A percentile compares a stretch with the other conserved stretches of the same genome.
These are phyloP conservation scores for Emesis furor DNA, from an alignment of 2,888 invertebrate species.

Conservation along the genomic window DNA sequence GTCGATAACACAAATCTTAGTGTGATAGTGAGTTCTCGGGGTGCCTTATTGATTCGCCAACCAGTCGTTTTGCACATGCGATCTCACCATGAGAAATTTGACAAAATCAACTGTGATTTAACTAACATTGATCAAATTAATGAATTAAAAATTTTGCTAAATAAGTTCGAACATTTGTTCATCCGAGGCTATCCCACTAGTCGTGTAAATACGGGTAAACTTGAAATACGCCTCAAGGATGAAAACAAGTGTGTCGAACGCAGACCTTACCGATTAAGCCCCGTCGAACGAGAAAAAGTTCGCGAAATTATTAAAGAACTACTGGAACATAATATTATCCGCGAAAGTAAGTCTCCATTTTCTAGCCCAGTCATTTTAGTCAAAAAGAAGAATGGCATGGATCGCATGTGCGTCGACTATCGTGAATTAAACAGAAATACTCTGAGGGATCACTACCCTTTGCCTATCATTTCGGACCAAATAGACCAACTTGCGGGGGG, in stretches of 20 bases:
- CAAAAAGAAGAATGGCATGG: slow-evolving; percentile 58
- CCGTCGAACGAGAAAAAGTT: background rate
- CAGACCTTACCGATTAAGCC: no score
- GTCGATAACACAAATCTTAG: no score
- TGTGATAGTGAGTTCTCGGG: no score
- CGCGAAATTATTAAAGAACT: slow-evolving; percentile 45
- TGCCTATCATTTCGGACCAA: slow-evolving; percentile 42
- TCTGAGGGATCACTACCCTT: slow-evolving; percentile 64
- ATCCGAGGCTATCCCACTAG: slow-evolving; percentile 67
- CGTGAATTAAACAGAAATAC: slow-evolving; percentile 61
- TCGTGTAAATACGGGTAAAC: slow-evolving; percentile 55
- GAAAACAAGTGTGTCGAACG: no score
- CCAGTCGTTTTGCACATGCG: no score
- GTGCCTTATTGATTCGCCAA: no score
- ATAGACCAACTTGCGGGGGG: no score
- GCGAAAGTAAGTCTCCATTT: slow-evolving; percentile 56
- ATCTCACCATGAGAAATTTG: no score
- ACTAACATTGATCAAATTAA: no score
- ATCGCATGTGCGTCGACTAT: no score
- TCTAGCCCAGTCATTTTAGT: slow-evolving; percentile 64
- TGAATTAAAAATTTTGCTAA: no score
- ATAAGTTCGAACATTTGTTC: slow-evolving; percentile 61
- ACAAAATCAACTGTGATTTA: no score
- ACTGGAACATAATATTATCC: slow-evolving; percentile 39
- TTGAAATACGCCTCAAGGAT: slow-evolving; percentile 34